Percentiles rank a stretch among this genome's conserved stretches.
phyloP scores from a whole-genome alignment of 2,888 invertebrate species.

The Allophyes oxyacanthae region DNA sequence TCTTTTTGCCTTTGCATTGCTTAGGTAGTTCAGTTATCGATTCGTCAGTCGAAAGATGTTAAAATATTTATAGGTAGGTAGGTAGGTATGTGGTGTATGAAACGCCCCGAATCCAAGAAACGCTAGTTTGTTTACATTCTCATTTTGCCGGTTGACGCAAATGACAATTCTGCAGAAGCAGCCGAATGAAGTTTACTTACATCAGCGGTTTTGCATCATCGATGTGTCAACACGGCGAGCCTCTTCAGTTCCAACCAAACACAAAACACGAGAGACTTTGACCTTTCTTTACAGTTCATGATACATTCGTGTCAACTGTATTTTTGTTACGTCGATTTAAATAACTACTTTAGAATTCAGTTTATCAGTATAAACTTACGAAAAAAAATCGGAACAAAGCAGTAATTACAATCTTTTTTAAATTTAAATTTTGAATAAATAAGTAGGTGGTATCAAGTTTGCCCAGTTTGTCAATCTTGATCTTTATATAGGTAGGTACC shows the following conservation, averaged over 20 bases:
- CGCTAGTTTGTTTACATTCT: constrained; percentile 63
- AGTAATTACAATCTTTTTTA: no score
- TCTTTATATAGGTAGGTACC: no score
- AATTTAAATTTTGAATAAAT: no score
- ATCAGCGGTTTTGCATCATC: constrained; percentile 57
- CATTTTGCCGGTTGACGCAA: constrained; percentile 60
- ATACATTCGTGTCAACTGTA: constrained; percentile 1
- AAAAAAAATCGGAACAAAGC: no score
- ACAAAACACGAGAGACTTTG: constrained; percentile 36
- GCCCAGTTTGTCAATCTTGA: no score
- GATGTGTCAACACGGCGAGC: constrained; percentile 58
- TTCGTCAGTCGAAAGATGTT: no score
- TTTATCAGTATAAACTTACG: no score
- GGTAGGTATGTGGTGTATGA: no score
- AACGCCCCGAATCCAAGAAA: constrained; percentile 36
- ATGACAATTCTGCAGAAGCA: constrained; percentile 60
- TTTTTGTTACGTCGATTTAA: background rate
- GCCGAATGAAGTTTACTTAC: constrained; percentile 55
- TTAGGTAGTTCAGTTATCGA: no score
- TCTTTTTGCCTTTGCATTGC: no score
- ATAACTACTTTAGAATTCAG: background rate
- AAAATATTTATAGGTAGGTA: no score
- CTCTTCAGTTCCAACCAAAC: constrained; percentile 37
- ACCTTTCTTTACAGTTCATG: constrained; percentile 23
- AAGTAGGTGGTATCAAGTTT: no score